phyloP scores from a whole-genome alignment of 1,140 invertebrate genomes.

The Zaprionus gabonicus region DNA sequence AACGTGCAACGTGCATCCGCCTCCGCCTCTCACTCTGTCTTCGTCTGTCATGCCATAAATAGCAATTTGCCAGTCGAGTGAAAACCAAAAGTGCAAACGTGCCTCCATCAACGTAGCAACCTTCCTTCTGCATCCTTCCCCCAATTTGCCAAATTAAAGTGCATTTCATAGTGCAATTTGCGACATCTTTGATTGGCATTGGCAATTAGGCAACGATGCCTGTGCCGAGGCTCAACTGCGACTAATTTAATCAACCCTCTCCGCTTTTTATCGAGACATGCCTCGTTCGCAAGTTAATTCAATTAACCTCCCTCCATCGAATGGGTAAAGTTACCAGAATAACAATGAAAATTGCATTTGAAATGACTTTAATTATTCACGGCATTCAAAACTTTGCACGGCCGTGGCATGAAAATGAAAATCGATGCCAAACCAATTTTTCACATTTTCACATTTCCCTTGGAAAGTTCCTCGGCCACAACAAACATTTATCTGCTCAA shows the following conservation, averaged over 20 bases:
- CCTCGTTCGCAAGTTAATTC: conserved; percentile 61
- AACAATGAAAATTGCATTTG: conserved; percentile 35
- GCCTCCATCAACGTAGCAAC: neutral
- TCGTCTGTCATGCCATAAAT: conserved; percentile 54
- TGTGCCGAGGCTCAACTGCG: neutral
- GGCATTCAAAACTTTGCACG: conserved; percentile 12
- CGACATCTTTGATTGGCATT: conserved; percentile 55
- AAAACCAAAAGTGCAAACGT: conserved; percentile 32
- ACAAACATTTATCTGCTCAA: conserved; percentile 17
- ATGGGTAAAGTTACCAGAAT: conserved; percentile 31
- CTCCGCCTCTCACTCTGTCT: conserved; percentile 2
- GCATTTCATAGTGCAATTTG: conserved; percentile 47
- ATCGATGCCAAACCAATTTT: conserved; percentile 19
- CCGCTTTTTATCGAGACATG: conserved; percentile 22
- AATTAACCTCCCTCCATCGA: conserved; percentile 31
- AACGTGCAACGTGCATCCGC: neutral
- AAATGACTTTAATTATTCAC: conserved; percentile 48
- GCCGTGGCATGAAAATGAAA: conserved; percentile 32
- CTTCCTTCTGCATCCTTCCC: neutral
- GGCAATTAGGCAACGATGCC: conserved; percentile 33
- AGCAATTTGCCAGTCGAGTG: conserved; percentile 57
- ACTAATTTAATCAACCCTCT: conserved; percentile 55
- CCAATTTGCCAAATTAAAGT: conserved; percentile 34
- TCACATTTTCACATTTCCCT: conserved; percentile 18
- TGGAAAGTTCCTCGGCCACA: neutral